phyloP scores from a whole-genome alignment of 2,797 vertebrate genomes.

The Tiaroga cobitis region DNA sequence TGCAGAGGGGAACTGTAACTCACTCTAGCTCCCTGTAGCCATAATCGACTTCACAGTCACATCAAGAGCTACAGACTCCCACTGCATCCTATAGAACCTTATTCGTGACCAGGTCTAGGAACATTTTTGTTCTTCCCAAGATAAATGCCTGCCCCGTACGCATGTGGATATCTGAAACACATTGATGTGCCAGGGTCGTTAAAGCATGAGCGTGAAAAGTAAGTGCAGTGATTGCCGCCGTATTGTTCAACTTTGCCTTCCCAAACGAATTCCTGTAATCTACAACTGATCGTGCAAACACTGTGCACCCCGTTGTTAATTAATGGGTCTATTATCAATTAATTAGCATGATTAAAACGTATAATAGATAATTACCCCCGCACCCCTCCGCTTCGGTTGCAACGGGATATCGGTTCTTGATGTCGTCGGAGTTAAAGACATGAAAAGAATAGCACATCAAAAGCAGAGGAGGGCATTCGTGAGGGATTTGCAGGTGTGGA shows the following conservation, averaged over 20 bases:
- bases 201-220: conserved; percentile 13
- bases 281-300: conserved; percentile 74
- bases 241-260: conserved; percentile 24
- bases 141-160: conserved; percentile 31
- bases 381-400: conserved; percentile 71
- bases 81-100: conserved; percentile 48
- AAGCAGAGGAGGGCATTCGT: conserved; percentile 78
- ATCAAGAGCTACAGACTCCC: conserved; percentile 49
- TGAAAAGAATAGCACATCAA: conserved; percentile 86
- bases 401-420: conserved; percentile 74
- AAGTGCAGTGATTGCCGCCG: conserved; percentile 23
- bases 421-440: conserved; percentile 73
- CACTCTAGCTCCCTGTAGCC: conserved; percentile 60
- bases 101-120: conserved; percentile 51
- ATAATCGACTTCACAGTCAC: conserved; percentile 55
- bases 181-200: conserved; percentile 44
- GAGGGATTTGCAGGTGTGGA: conserved; percentile 79
- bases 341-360: conserved; percentile 85
- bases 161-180: conserved; percentile 49
- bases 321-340: conserved; percentile 82
- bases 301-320: conserved; percentile 78
- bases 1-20: conserved; percentile 65
- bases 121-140: conserved; percentile 51
- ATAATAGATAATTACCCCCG: conserved; percentile 74
- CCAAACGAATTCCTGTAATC: conserved; percentile 43